phyloP scores from a whole-genome alignment of 1,140 invertebrate genomes.

The Lasaia peninsularis region DNA sequence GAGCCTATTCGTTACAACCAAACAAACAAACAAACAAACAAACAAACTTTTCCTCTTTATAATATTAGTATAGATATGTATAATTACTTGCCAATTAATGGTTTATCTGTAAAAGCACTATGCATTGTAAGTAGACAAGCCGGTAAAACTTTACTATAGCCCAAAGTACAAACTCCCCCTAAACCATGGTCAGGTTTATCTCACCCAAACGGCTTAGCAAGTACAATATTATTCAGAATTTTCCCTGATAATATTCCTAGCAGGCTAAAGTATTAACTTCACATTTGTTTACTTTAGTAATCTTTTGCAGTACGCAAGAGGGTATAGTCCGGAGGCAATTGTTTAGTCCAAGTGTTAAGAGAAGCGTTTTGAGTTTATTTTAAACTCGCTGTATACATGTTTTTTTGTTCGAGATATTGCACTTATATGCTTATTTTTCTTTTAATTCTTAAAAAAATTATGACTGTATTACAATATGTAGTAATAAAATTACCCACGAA shows the following conservation, averaged over 20 bases:
- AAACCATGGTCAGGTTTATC: slow-evolving; percentile 21
- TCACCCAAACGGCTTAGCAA: slow-evolving; percentile 29
- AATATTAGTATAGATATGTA: no score
- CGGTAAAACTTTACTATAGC: slow-evolving; percentile 17
- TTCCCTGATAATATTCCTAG: slow-evolving; percentile 45
- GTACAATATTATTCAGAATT: slow-evolving; percentile 36
- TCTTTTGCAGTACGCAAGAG: slow-evolving; percentile 39
- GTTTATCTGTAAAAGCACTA: not conserved
- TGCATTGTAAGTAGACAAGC: slow-evolving; percentile 9
- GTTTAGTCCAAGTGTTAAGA: slow-evolving; percentile 26
- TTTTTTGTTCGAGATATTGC: no score
- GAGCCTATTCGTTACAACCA: no score
- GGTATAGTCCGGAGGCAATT: slow-evolving; percentile 35
- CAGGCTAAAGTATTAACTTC: slow-evolving; percentile 40
- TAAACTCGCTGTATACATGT: no score
- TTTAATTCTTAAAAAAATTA: no score
- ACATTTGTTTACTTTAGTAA: slow-evolving; percentile 57
- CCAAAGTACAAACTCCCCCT: slow-evolving; percentile 14
- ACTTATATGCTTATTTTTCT: no score
- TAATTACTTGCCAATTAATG: not conserved
- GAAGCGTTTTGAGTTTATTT: not conserved
- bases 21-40: no score
- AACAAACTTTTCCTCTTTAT: no score
- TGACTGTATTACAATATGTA: no score
- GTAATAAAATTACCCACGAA: no score